phyloP scores from a whole-genome alignment of 2,797 vertebrate species.

The Menidia menidia region DNA sequence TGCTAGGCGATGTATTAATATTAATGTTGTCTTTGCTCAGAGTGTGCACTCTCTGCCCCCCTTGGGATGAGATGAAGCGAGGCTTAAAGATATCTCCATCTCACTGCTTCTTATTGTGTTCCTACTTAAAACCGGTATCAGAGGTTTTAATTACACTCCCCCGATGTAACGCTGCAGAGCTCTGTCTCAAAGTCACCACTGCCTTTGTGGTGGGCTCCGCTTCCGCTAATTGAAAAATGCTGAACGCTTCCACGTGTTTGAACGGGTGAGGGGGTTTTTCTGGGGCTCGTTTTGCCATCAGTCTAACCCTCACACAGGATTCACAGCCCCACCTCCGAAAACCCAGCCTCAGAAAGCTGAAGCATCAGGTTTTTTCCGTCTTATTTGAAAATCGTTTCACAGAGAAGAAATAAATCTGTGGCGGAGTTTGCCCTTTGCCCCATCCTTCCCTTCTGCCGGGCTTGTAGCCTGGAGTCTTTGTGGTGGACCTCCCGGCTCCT shows the following conservation, averaged over 20 bases:
- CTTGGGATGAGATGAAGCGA: slow-evolving; percentile 63
- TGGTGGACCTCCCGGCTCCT: slow-evolving; percentile 47
- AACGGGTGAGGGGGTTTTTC: slow-evolving; percentile 10
- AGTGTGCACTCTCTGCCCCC: slow-evolving; percentile 58
- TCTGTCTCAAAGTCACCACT: slow-evolving; percentile 51
- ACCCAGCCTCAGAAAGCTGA: background rate
- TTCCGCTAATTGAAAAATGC: slow-evolving; percentile 49
- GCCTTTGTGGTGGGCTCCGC: slow-evolving; percentile 26
- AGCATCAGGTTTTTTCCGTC: background rate
- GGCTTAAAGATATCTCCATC: slow-evolving; percentile 74
- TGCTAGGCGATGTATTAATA: slow-evolving; percentile 78
- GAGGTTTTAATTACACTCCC: slow-evolving; percentile 70
- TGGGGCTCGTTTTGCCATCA: background rate
- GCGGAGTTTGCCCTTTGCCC: slow-evolving; percentile 51
- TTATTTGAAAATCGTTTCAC: slow-evolving; percentile 41
- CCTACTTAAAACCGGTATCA: slow-evolving; percentile 64
- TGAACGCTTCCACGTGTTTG: slow-evolving; percentile 16
- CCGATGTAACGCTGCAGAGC: slow-evolving; percentile 47
- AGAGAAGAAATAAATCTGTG: slow-evolving; percentile 44
- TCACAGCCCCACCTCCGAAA: too few relatives aligned
- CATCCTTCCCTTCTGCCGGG: slow-evolving; percentile 49
- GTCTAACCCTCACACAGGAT: too few relatives aligned
- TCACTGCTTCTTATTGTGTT: slow-evolving; percentile 68
- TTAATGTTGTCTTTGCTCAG: slow-evolving; percentile 72
- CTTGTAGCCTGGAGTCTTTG: slow-evolving; percentile 66